phyloP scores from a whole-genome alignment of 1,140 invertebrate species.

The Andrena cerasifolii region DNA sequence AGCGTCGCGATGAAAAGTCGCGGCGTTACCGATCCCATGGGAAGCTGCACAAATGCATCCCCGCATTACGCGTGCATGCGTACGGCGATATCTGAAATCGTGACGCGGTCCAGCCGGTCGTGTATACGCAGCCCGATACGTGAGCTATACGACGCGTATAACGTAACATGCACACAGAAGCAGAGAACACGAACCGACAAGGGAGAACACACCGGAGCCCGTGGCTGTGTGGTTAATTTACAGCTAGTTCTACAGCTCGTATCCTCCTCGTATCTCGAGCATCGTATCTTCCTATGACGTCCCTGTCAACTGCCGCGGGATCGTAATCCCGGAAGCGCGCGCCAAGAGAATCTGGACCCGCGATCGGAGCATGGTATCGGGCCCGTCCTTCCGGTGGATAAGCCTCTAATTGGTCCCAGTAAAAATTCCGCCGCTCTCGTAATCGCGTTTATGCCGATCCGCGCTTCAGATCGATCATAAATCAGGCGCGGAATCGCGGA shows the following conservation, averaged over 20 bases:
- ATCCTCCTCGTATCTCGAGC: conserved; percentile 50
- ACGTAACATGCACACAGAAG: conserved; percentile 46
- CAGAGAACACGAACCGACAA: conserved; percentile 38
- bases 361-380: conserved; percentile 40
- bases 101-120: conserved; percentile 13
- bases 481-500: no score
- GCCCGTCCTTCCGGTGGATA: conserved; percentile 17
- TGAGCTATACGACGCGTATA: conserved; percentile 32
- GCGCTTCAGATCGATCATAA: not conserved
- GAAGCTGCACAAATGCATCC: not conserved
- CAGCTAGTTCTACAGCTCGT: conserved; percentile 71
- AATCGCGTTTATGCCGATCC: no score
- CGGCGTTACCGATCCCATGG: not conserved
- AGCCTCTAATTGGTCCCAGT: conserved; percentile 22
- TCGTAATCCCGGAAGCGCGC: conserved; percentile 58
- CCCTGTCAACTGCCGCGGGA: conserved; percentile 55
- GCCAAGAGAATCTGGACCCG: conserved; percentile 11
- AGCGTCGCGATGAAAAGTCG: not conserved
- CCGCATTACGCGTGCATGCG: conserved; percentile 1
- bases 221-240: conserved; percentile 78
- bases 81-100: conserved; percentile 38
- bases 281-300: conserved; percentile 46
- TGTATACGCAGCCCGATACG: conserved; percentile 39
- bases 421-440: conserved; percentile 20
- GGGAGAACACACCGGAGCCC: conserved; percentile 30